Percentiles rank a stretch among this genome's conserved stretches.
Conservation (phyloP, 2,797 vertebrate species). For the Florisuga fusca region DNA sequence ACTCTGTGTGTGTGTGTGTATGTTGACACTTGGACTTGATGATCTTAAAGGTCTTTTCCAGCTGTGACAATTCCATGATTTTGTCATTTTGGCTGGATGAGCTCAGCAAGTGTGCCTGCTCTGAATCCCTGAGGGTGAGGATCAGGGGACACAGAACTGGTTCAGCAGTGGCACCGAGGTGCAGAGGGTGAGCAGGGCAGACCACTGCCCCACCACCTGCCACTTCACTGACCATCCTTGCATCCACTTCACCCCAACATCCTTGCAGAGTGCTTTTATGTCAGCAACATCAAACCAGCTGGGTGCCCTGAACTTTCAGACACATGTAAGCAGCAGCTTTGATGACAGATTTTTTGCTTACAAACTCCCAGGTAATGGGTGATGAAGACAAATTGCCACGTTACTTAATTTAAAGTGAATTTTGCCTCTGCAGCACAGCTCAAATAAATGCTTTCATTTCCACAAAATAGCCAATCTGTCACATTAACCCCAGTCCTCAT, state of each 20-base stretch:
- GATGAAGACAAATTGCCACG: slow-evolving; percentile 28
- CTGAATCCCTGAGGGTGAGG: fast-evolving
- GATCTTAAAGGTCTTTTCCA: no score
- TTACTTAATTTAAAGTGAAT: slow-evolving; percentile 47
- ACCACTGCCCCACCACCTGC: fast-evolving
- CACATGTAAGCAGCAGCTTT: not conserved
- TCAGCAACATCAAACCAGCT: not conserved
- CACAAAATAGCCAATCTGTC: slow-evolving; percentile 3
- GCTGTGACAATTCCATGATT: no score
- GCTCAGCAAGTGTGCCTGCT: not conserved
- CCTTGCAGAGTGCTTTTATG: fast-evolving
- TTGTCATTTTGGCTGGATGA: not conserved
- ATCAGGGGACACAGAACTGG: not conserved
- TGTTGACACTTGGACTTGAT: no score
- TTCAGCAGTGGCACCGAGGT: not conserved
- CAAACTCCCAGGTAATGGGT: not conserved
- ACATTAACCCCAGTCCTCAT: not conserved
- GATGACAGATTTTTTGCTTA: slow-evolving; percentile 7
- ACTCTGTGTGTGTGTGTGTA: no score
- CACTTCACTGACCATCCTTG: not conserved
- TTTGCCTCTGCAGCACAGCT: not conserved
- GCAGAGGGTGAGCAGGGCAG: not conserved
- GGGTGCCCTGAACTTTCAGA: not conserved
- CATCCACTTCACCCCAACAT: no score
- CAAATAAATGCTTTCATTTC: slow-evolving; percentile 35